Conservation (phyloP, 2,797 vertebrate genomes). For the Sparus aurata region DNA sequence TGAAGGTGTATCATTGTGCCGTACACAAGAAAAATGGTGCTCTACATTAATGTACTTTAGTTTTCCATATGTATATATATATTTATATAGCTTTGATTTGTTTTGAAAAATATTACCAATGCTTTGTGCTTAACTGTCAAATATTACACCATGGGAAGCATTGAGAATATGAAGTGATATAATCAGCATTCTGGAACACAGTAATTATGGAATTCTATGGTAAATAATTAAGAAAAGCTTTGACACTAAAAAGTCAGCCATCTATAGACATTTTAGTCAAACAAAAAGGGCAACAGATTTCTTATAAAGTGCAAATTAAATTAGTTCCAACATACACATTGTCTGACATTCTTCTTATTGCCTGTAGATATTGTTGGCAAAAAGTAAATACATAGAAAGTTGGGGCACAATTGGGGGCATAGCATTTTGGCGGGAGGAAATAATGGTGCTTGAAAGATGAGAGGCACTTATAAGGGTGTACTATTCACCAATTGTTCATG, state of each 20-base stretch:
- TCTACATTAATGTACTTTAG: conserved; percentile 45
- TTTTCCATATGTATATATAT: conserved; percentile 18
- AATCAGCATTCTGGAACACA: conserved; percentile 50
- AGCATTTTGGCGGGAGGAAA: conserved; percentile 64
- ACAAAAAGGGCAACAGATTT: conserved; percentile 63
- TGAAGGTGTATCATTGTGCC: conserved; percentile 57
- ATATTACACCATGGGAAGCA: conserved; percentile 47
- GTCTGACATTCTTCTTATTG: conserved; percentile 82
- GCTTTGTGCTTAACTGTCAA: conserved; percentile 69
- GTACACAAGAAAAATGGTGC: conserved; percentile 58
- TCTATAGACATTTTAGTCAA: conserved; percentile 62
- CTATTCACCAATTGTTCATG: conserved; percentile 69
- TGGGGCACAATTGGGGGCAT: conserved; percentile 59
- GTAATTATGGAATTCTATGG: conserved; percentile 32
- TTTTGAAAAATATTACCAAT: conserved; percentile 54
- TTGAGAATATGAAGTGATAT: conserved; percentile 49
- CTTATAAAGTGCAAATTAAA: conserved; percentile 84
- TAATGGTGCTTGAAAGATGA: conserved; percentile 71
- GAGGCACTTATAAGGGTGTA: conserved; percentile 81
- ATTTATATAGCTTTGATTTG: conserved; percentile 41
- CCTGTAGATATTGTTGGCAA: conserved; percentile 72
- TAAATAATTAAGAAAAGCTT: conserved; percentile 47
- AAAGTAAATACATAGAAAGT: conserved; percentile 60
- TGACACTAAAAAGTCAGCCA: conserved; percentile 53
- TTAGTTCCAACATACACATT: conserved; percentile 80